Percentiles rank a stretch among this genome's conserved stretches.
Evolutionary conservation across 92 coral and sea anemone genomes (phyloP).

Genomic region (Epizoanthus ramosus): DNA sequence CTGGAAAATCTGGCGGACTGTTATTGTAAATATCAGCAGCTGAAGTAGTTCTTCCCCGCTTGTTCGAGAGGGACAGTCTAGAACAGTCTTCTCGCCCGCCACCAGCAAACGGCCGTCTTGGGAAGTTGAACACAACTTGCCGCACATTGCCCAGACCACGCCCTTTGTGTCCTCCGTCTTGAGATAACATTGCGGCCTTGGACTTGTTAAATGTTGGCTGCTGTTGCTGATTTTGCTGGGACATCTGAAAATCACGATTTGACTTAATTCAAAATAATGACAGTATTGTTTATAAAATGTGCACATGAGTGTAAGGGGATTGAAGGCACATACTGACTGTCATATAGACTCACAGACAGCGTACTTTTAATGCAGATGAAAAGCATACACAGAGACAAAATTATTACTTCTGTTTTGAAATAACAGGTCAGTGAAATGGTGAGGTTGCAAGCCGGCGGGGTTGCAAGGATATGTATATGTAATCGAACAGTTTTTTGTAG

Average conservation of each 20-base stretch:
- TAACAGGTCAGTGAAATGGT: too few species aligned
- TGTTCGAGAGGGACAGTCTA: constrained; percentile 2
- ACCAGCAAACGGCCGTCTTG: constrained; percentile 28
- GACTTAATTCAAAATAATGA: not conserved
- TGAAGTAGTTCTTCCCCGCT: constrained; percentile 18
- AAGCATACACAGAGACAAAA: too few species aligned
- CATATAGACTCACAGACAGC: too few species aligned
- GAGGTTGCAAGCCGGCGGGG: too few species aligned
- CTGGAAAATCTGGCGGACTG: constrained; percentile 41
- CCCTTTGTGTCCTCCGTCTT: constrained; percentile 1
- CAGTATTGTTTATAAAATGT: too few species aligned
- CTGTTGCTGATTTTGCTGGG: constrained; percentile 14
- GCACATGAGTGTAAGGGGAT: too few species aligned
- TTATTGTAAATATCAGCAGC: constrained; percentile 21
- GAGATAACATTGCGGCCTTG: not conserved
- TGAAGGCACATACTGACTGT: too few species aligned
- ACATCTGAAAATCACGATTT: constrained; percentile 1
- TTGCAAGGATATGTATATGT: too few species aligned
- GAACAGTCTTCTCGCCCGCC: not conserved
- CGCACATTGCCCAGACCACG: constrained; percentile 17
- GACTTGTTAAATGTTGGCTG: not conserved
- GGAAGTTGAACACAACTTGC: constrained; percentile 29
- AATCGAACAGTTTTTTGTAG: too few species aligned
- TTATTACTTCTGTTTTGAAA: too few species aligned
- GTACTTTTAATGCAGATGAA: too few species aligned